A percentile compares a stretch with the other conserved stretches of the same genome.
These are phyloP conservation scores for Scolopax rusticola DNA, from an alignment of 2,797 vertebrate genomes.

Conservation along the genomic window DNA sequence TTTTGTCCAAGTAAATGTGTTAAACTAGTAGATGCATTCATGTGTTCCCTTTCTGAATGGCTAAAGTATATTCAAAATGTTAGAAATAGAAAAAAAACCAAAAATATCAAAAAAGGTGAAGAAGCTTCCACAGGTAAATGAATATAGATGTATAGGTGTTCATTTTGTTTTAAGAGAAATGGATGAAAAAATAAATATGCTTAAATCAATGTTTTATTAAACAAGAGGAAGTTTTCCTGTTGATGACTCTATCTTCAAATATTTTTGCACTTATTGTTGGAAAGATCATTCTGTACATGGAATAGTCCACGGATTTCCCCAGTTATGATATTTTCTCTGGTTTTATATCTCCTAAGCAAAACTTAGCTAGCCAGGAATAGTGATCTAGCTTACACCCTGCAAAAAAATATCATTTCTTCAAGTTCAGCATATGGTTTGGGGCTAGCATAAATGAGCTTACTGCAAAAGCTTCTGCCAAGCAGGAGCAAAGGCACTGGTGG, in stretches of 20 bases:
- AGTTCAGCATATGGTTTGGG: not conserved
- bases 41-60: not conserved
- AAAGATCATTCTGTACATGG: not conserved
- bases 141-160: not conserved
- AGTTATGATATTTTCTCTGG: not conserved
- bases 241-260: not conserved
- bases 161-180: not conserved
- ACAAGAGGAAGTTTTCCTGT: not conserved
- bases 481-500: not conserved
- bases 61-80: not conserved
- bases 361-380: not conserved
- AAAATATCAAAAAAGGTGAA: not conserved
- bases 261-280: not conserved
- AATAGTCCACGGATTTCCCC: not conserved
- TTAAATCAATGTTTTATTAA: not conserved
- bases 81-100: not conserved
- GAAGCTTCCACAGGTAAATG: not conserved
- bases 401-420: not conserved
- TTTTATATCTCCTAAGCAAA: not conserved
- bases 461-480: not conserved
- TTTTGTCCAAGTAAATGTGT: not conserved
- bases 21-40: not conserved
- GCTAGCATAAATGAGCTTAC: not conserved
- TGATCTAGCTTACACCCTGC: rapidly evolving
- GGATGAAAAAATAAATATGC: not conserved